These are phyloP conservation scores for Echinops telfairi DNA, from an alignment of 2,113 vertebrate species.

Conservation along the genomic window DNA sequence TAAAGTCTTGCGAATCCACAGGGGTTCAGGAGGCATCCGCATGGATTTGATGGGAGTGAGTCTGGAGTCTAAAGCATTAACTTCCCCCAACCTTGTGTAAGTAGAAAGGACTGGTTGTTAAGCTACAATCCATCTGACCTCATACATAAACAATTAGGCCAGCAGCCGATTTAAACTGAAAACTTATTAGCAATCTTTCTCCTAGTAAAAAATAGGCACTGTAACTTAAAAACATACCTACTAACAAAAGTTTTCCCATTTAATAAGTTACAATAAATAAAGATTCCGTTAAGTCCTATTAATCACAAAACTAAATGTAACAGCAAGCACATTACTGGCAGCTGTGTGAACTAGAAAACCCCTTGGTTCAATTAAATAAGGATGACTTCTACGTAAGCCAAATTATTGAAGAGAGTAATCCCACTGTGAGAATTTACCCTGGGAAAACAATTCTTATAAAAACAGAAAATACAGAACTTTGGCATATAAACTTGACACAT, in stretches of 20 bases:
- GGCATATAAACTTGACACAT: background rate
- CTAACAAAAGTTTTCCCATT: slow-evolving; percentile 13
- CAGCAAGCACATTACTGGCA: background rate
- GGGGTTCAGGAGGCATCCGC: too few relatives aligned
- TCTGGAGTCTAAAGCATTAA: background rate
- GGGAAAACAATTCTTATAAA: background rate
- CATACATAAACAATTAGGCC: background rate
- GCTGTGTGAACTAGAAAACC: background rate
- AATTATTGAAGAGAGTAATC: background rate
- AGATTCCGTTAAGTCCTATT: background rate
- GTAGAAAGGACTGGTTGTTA: background rate
- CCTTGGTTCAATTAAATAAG: background rate
- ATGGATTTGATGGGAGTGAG: too few relatives aligned
- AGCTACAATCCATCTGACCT: background rate
- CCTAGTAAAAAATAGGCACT: background rate
- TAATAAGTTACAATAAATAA: background rate
- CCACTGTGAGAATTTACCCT: background rate
- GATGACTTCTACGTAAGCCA: too few relatives aligned
- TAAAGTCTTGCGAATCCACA: too few relatives aligned
- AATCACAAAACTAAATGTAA: slow-evolving; percentile 1
- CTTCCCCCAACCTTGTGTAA: background rate
- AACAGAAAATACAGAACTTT: background rate
- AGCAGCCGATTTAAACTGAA: background rate
- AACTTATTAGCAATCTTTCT: background rate
- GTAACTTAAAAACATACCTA: background rate